Evolutionary conservation across 2,888 invertebrate genomes (phyloP), one percentile per base, ranked within the genome.

Genomic region (Drosophila helvetica): DNA sequence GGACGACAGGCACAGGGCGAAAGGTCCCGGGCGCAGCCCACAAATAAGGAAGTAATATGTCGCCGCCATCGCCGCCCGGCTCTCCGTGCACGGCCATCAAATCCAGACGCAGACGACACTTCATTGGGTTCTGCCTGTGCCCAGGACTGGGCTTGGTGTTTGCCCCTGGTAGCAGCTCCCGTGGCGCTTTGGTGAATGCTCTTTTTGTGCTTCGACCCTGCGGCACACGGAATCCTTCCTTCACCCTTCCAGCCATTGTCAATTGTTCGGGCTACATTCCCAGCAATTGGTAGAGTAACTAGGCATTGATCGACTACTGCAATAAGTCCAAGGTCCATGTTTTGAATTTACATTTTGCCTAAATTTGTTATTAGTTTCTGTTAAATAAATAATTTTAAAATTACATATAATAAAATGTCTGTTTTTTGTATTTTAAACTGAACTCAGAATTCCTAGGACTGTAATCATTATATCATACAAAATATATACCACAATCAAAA

Each of bases 21-120:
- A 84, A 83, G 82, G 81, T 88, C 68, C 56, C 68, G 78, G 58
- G 68, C 62, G 61, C 63, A 64, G 80, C 79, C 88, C 84, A 88
- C 88, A 90, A 90, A 89, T 85, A 86, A 89, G 88, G 88, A 89
- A 89, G 89, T 89, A 89, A 89, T 89, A 89, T 89, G 88, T 90
- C 88, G 89, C 60, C 70, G 74, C 68, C 79, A 69, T 64, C 38
- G 38, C 38, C 38, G 7, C 10, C 30, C 10, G 10, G 38, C 38
- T 15, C 38, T 2, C 38, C 7, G 38, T n/a, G 38, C 38, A 38
- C 38, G 82, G 79, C 78, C 78, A 88, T 88, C 88, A 86, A 78
- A 77, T 60, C 71, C 90, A 89, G 90, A 88, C 79, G 50, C 72
- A 64, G 57, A 66, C 63, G 69, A 74, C 69, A 78, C 73, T 67